Percentiles rank a stretch among this genome's conserved stretches.
Conservation (phyloP, 1,140 invertebrate genomes). For the Nasonia longicornis region DNA sequence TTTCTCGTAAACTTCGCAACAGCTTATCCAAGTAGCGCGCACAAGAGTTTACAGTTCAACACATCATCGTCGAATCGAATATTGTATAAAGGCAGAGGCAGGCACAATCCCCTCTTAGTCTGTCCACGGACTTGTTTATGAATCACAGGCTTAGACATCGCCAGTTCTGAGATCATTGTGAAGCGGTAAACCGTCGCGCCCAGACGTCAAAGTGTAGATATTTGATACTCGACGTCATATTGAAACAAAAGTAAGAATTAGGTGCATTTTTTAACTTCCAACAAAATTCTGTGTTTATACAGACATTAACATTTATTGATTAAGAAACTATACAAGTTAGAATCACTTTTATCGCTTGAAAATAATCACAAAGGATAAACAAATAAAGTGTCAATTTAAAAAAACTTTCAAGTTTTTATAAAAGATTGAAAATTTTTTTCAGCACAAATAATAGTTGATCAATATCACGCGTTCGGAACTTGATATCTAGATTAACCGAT, state of each 20-base stretch:
- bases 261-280: too few relatives aligned
- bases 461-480: neutral
- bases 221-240: too few relatives aligned
- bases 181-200: neutral
- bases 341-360: too few relatives aligned
- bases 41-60: neutral
- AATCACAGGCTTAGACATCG: conserved; percentile 9
- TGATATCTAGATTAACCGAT: neutral
- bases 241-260: too few relatives aligned
- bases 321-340: too few relatives aligned
- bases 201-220: neutral
- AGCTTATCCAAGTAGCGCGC: neutral
- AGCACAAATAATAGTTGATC: too few relatives aligned
- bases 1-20: neutral
- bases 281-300: too few relatives aligned
- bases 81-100: neutral
- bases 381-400: too few relatives aligned
- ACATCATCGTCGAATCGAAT: neutral
- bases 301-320: too few relatives aligned
- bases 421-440: too few relatives aligned
- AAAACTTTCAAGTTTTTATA: too few relatives aligned
- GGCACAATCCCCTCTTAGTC: neutral
- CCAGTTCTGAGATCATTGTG: conserved; percentile 25
- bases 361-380: too few relatives aligned
- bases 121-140: neutral